phyloP scores from a whole-genome alignment of 1,140 invertebrate species.

The Hylaeus anthracinus region DNA sequence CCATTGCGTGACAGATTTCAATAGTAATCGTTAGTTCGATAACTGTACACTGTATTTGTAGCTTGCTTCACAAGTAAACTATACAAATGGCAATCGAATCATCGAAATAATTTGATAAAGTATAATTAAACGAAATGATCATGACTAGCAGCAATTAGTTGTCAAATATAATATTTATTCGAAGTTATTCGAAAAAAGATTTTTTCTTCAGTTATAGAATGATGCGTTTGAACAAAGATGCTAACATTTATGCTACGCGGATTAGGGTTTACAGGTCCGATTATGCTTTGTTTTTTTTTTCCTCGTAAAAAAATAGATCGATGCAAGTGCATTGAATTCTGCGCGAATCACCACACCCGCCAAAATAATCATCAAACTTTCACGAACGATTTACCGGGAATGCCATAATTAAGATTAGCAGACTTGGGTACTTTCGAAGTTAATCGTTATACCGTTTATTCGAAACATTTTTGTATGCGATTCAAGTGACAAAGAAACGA shows the following conservation, averaged over 20 bases:
- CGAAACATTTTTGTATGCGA: background rate
- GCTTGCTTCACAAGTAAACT: slow-evolving; percentile 32
- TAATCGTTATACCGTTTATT: background rate
- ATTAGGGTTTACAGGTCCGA: slow-evolving; percentile 38
- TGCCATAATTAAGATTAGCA: background rate
- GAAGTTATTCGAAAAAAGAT: background rate
- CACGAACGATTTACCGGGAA: background rate
- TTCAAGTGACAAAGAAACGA: no score
- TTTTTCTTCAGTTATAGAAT: slow-evolving; percentile 19
- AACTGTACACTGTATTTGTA: slow-evolving; percentile 57
- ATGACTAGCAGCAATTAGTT: background rate
- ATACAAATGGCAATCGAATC: slow-evolving; percentile 12
- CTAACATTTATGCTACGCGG: slow-evolving; percentile 20
- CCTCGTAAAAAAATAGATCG: slow-evolving; percentile 64
- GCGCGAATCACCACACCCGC: slow-evolving; percentile 19
- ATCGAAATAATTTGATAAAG: slow-evolving; percentile 8
- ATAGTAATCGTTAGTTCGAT: slow-evolving; percentile 58
- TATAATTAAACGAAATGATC: slow-evolving; percentile 1
- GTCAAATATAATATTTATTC: background rate
- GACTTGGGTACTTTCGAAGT: background rate
- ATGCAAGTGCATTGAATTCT: slow-evolving; percentile 50
- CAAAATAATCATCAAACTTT: slow-evolving; percentile 3
- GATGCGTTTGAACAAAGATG: slow-evolving; percentile 7
- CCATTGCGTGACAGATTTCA: slow-evolving; percentile 60
- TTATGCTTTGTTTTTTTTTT: slow-evolving; percentile 26